Percentiles rank a stretch among this genome's conserved stretches.
phyloP scores from a whole-genome alignment of 2,888 invertebrate genomes.

The Luperina testacea region DNA sequence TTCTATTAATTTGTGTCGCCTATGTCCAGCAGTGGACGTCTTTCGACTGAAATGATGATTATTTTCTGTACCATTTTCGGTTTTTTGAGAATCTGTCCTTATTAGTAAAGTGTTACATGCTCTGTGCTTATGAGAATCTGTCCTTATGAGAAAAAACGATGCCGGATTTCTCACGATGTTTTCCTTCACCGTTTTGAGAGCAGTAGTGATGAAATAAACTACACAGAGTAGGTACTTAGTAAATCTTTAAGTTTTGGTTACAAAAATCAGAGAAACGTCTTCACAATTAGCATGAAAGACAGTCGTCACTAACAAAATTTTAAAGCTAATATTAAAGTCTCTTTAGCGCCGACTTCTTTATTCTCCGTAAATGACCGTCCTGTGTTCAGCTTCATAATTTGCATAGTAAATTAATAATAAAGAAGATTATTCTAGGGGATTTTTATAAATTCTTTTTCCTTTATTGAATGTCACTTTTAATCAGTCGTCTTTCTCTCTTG shows the following conservation, averaged over 20 bases:
- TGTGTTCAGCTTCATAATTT: conserved; percentile 22
- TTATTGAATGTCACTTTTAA: conserved; percentile 5
- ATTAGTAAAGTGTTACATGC: too few species aligned
- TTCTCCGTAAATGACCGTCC: conserved; percentile 19
- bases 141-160: neutral
- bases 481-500: neutral
- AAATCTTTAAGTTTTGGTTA: neutral
- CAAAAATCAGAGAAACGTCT: neutral
- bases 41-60: too few species aligned
- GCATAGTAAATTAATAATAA: conserved; percentile 31
- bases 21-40: too few species aligned
- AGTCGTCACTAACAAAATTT: neutral
- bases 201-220: neutral
- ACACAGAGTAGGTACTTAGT: neutral
- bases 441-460: neutral
- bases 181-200: neutral
- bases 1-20: too few species aligned
- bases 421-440: neutral
- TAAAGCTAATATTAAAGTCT: conserved; percentile 9
- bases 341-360: conserved; percentile 13
- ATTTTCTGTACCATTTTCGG: too few species aligned
- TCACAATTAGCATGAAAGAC: neutral
- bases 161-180: neutral
- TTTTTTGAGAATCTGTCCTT: too few species aligned
- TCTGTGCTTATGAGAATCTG: too few species aligned